Base-by-base conservation (phyloP, 2,797 vertebrate genomes). In the Sebastes umbrosus region DNA sequence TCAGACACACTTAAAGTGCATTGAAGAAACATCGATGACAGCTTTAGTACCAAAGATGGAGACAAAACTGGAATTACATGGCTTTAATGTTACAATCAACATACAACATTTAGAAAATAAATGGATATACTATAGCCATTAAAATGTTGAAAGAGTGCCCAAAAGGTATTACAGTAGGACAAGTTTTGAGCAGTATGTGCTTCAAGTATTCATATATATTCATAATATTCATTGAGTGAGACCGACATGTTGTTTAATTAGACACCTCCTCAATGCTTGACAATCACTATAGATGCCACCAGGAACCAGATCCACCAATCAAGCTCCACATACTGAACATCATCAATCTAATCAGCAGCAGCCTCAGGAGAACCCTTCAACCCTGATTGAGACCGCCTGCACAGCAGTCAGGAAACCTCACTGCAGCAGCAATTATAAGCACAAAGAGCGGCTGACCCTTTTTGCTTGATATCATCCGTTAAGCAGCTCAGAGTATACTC, bases 401-500 rank as follows among this genome's bases (percentile, higher is more conserved):
- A 66, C 58, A 87, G 80, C 73, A 24, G 39, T 52, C 55, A 20
- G 9, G 69, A 80, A 75, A 68, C 11, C 55, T 75, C 46, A 39
- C 63, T 10, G 20, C 79, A 72, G 65, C 24, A 66, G 50, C 69
- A 63, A 10, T 43, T 46, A 13, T 3, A 3, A 25, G 34, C 73
- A 60, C 22, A 81, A 74, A 68, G 52, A 52, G 58, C 10, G 4
- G 20, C 69, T 39, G 34, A 69, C 57, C 39, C 50, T 79, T 58
- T 62, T 64, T 59, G 7, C 55, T 63, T 68, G 31, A 73, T 25
- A 34, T 60, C 25, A 73, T 63, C 60, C 71, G 62, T 73, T 64
- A 68, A 82, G 58, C 50, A 75, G 36, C 54, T 70, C 18, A 57
- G 39, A 55, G 67, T 75, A 39, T 39, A 20, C 18, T 43, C 31